phyloP scores from a whole-genome alignment of 2,797 vertebrate species.

The Artibeus jamaicensis region DNA sequence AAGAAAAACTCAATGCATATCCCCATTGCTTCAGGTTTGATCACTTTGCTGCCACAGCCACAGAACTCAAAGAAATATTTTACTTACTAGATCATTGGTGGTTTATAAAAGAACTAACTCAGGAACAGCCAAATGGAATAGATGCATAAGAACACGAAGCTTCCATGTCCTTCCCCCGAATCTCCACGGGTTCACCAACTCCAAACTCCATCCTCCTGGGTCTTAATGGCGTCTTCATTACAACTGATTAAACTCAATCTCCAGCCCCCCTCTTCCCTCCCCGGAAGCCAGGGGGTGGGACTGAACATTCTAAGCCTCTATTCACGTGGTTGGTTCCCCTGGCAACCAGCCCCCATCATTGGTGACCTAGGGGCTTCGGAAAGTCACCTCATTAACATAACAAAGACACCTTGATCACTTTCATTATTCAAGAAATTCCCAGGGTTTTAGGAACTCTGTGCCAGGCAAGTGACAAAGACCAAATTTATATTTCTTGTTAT shows the following conservation, averaged over 20 bases:
- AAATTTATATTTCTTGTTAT: not conserved
- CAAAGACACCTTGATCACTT: not conserved
- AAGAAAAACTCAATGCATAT: not conserved
- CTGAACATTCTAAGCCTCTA: not conserved
- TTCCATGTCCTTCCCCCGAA: not conserved
- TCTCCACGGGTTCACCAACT: not conserved
- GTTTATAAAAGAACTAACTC: not conserved
- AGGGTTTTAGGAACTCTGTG: not conserved
- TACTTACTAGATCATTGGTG: not conserved
- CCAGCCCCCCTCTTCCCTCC: not conserved
- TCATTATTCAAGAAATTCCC: not conserved
- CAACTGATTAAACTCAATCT: not conserved
- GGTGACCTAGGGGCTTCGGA: not conserved
- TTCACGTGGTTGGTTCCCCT: not conserved
- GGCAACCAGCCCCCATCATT: not conserved
- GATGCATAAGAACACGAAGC: fast-evolving
- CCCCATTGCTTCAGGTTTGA: not conserved
- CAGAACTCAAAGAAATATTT: not conserved
- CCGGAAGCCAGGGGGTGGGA: not conserved
- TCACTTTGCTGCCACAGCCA: not conserved
- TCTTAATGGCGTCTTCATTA: not conserved
- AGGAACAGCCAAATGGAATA: not conserved
- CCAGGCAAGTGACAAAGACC: not conserved
- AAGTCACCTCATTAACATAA: not conserved
- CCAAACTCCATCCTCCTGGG: not conserved